A percentile compares a stretch with the other conserved stretches of the same genome.
Conservation (phyloP, 2,888 invertebrate genomes). For the Abrostola triplasia region DNA sequence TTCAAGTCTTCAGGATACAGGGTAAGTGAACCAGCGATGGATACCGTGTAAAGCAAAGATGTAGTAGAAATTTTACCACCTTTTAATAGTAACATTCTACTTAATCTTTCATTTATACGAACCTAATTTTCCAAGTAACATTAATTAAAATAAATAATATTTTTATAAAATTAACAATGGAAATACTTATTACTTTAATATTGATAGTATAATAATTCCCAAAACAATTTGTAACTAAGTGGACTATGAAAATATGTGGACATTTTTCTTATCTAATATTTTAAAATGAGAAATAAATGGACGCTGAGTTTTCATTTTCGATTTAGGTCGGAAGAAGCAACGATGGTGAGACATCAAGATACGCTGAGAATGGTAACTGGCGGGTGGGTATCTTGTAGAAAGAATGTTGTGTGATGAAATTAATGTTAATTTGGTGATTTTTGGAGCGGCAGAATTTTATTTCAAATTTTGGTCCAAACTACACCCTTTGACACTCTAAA, state of each 20-base stretch:
- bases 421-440: neutral
- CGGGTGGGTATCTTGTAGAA: constrained; percentile 83
- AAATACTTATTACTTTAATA: constrained; percentile 37
- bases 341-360: constrained; percentile 78
- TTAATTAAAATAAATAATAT: neutral
- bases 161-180: constrained; percentile 20
- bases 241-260: constrained; percentile 78
- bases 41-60: constrained; percentile 22
- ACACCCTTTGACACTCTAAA: constrained; percentile 33
- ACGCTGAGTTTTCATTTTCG: constrained; percentile 87
- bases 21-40: constrained; percentile 88
- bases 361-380: constrained; percentile 84
- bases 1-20: constrained; percentile 98
- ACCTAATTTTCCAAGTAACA: too few species aligned
- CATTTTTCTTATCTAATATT: constrained; percentile 76
- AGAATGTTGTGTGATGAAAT: constrained; percentile 53
- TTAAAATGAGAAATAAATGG: constrained; percentile 78
- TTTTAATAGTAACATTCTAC: constrained; percentile 10
- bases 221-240: constrained; percentile 60
- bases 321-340: constrained; percentile 85
- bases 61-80: constrained; percentile 17
- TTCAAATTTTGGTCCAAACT: neutral
- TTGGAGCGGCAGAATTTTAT: neutral
- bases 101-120: constrained; percentile 19
- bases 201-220: constrained; percentile 56